Percentiles rank a stretch among this genome's conserved stretches.
Conservation (phyloP, 2,888 invertebrate genomes). For the Cephus runcator region DNA sequence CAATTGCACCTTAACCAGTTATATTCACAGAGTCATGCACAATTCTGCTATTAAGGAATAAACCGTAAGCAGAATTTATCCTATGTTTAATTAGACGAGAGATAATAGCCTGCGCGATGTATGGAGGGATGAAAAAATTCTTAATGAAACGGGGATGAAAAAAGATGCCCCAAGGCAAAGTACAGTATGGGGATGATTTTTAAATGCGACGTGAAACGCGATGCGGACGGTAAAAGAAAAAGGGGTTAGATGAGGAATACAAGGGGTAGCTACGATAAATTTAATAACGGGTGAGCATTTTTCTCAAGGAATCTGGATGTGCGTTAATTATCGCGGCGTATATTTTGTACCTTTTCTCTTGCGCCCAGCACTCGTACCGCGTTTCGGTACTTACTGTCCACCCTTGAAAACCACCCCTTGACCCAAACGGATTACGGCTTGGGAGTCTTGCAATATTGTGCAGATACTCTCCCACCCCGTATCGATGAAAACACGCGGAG, state of each 20-base stretch:
- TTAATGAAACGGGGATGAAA: background rate
- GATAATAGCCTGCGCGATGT: background rate
- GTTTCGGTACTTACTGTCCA: background rate
- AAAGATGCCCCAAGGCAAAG: background rate
- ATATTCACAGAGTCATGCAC: background rate
- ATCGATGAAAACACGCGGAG: background rate
- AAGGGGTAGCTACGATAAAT: background rate
- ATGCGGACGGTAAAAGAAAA: background rate
- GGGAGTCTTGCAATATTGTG: background rate
- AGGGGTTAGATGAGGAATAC: background rate
- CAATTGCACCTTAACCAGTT: background rate
- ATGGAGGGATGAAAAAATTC: background rate
- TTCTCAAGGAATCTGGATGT: background rate
- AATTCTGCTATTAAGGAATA: background rate
- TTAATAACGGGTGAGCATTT: constrained; percentile 7
- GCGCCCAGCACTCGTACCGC: background rate
- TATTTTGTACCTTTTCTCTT: background rate
- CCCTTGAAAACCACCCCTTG: background rate
- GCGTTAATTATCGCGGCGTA: background rate
- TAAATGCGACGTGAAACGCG: background rate
- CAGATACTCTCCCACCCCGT: background rate
- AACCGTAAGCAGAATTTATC: background rate
- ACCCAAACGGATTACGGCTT: background rate
- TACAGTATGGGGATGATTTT: background rate
- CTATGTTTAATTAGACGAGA: background rate